Evolutionary conservation across 2,888 invertebrate species (phyloP).

Genomic region (Pandemis cinnamomeana): DNA sequence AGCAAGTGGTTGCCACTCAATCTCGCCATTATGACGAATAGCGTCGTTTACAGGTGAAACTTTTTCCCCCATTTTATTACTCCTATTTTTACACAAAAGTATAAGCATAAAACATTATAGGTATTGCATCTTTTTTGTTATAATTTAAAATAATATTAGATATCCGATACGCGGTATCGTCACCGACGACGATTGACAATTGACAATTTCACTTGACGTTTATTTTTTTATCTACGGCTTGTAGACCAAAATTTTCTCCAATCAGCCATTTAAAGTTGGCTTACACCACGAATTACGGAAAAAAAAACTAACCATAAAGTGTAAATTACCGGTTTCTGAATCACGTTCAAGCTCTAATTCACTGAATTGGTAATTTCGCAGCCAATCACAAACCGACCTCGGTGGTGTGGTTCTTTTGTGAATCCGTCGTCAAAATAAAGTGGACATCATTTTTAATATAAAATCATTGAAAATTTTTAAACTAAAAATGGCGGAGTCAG

Average conservation of each 20-base stretch:
- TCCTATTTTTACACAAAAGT: constrained; percentile 42
- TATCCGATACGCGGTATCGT: constrained; percentile 10
- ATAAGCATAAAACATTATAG: constrained; percentile 17
- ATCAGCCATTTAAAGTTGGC: neutral
- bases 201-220: constrained; percentile 16
- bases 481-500: constrained; percentile 75
- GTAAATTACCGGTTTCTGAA: neutral
- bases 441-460: constrained; percentile 56
- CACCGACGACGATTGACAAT: constrained; percentile 26
- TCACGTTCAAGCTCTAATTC: neutral
- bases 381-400: neutral
- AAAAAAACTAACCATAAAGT: neutral
- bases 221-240: neutral
- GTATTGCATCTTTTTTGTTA: constrained; percentile 32
- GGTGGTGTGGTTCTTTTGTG: constrained; percentile 59
- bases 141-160: constrained; percentile 28
- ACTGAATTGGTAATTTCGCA: too few relatives aligned
- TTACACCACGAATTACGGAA: neutral
- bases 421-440: constrained; percentile 71
- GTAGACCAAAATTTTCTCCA: neutral
- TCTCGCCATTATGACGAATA: constrained; percentile 71
- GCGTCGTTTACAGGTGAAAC: constrained; percentile 54
- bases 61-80: constrained; percentile 64
- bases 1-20: constrained; percentile 92
- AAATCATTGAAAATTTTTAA: constrained; percentile 50